A percentile compares a stretch with the other conserved stretches of the same genome.
phyloP scores from a whole-genome alignment of 2,888 invertebrate genomes.

The Synanthedon formicaeformis region DNA sequence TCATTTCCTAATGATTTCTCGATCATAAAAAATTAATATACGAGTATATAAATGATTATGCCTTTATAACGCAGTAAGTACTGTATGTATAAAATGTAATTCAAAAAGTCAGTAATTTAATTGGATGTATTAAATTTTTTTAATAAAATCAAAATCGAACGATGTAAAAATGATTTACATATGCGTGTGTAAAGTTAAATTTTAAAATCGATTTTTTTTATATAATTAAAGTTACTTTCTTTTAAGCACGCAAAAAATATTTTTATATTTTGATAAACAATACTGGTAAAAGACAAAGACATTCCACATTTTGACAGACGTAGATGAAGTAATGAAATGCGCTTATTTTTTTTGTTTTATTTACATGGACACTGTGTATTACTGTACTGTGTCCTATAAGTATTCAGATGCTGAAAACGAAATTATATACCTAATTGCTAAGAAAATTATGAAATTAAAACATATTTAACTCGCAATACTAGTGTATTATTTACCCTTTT shows the following conservation, averaged over 20 bases:
- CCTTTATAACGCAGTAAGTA: too few relatives aligned
- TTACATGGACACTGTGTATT: slow-evolving; percentile 44
- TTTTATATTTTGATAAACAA: slow-evolving; percentile 20
- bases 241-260: slow-evolving; percentile 8
- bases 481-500: slow-evolving; percentile 15
- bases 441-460: slow-evolving; percentile 70
- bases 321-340: slow-evolving; percentile 45
- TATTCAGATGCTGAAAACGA: slow-evolving; percentile 65
- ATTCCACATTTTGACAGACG: slow-evolving; percentile 36
- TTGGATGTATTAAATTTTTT: too few relatives aligned
- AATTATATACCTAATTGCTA: slow-evolving; percentile 57
- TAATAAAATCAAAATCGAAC: too few relatives aligned
- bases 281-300: slow-evolving; percentile 39
- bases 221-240: slow-evolving; percentile 14
- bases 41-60: too few relatives aligned
- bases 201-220: slow-evolving; percentile 39
- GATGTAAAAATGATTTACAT: background rate
- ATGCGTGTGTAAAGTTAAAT: slow-evolving; percentile 22
- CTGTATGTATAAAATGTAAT: too few relatives aligned
- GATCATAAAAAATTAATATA: too few relatives aligned
- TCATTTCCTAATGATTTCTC: too few relatives aligned
- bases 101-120: too few relatives aligned
- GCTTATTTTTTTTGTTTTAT: slow-evolving; percentile 50
- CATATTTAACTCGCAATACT: slow-evolving; percentile 65
- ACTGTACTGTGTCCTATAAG: slow-evolving; percentile 57